Evolutionary conservation across 2,113 vertebrate genomes (phyloP).

Genomic region (Ceuthmochares aereus): DNA sequence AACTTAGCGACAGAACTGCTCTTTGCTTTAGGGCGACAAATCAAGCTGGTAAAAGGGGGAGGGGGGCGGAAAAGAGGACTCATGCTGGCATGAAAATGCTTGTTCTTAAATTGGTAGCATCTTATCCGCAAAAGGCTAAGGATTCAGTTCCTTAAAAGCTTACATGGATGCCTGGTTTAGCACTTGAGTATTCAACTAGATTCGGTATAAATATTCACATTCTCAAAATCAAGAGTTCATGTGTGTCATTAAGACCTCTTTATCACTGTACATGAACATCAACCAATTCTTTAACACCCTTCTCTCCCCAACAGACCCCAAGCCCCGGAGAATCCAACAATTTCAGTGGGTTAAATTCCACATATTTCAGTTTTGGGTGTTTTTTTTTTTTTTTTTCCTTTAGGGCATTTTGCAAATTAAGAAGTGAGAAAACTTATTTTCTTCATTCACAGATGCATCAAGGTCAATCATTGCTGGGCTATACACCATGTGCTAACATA

Average conservation of each 20-base stretch:
- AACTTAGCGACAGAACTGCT: neutral
- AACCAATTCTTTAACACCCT: neutral
- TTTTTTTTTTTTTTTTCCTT: neutral
- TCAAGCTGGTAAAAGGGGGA: neutral
- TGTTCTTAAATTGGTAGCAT: neutral
- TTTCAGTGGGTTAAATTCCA: neutral
- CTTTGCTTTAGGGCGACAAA: neutral
- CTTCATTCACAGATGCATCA: constrained; percentile 9
- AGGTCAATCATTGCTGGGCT: neutral
- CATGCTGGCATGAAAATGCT: neutral
- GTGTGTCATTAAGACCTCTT: neutral
- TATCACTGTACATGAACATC: neutral
- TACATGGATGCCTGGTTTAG: neutral
- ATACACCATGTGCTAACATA: neutral
- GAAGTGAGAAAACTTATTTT: neutral
- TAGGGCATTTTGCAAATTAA: neutral
- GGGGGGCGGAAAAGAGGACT: neutral
- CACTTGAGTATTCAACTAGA: neutral
- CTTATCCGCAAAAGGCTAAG: neutral
- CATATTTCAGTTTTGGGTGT: neutral
- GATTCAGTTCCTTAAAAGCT: neutral
- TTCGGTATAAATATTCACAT: neutral
- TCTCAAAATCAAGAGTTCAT: neutral
- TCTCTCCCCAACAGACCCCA: neutral
- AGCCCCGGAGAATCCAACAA: neutral